These are phyloP conservation scores for Zoroaster sp. DNA, from an alignment of 53 echinoderm and acorn worm species.

Conservation along the genomic window DNA sequence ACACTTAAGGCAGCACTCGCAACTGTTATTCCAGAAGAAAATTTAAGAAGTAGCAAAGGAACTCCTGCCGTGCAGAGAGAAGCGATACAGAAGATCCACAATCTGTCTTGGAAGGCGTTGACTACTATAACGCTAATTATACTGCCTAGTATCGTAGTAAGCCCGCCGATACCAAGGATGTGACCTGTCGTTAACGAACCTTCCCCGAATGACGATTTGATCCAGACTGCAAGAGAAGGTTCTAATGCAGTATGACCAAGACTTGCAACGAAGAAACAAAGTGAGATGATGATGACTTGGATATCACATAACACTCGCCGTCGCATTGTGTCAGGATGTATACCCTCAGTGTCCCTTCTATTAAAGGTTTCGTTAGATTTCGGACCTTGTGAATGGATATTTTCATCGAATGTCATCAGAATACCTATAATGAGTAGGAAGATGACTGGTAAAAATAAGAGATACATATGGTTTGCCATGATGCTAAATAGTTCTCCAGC, in stretches of 20 bases:
- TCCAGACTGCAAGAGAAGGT: slow-evolving; percentile 5
- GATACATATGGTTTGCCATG: not conserved
- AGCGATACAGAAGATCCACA: not conserved
- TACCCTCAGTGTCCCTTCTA: not conserved
- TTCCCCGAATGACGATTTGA: not conserved
- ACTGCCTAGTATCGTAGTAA: not conserved
- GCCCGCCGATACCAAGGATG: slow-evolving; percentile 3
- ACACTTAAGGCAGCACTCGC: not conserved
- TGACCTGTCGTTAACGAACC: not conserved
- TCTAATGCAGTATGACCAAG: not conserved
- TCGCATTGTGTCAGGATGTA: not conserved
- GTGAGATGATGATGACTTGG: not conserved
- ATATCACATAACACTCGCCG: not conserved
- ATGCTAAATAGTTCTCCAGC: not conserved
- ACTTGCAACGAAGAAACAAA: not conserved
- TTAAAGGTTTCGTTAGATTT: not conserved
- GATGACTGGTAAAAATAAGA: not conserved
- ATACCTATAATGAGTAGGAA: not conserved
- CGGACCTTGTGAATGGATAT: not conserved
- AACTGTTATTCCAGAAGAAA: not conserved
- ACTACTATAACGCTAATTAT: not conserved
- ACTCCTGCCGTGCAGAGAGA: not conserved
- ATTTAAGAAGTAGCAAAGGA: not conserved
- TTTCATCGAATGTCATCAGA: not conserved
- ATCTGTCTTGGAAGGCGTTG: not conserved